phyloP scores from a whole-genome alignment of 2,113 vertebrate species.

The Pantherophis guttatus region DNA sequence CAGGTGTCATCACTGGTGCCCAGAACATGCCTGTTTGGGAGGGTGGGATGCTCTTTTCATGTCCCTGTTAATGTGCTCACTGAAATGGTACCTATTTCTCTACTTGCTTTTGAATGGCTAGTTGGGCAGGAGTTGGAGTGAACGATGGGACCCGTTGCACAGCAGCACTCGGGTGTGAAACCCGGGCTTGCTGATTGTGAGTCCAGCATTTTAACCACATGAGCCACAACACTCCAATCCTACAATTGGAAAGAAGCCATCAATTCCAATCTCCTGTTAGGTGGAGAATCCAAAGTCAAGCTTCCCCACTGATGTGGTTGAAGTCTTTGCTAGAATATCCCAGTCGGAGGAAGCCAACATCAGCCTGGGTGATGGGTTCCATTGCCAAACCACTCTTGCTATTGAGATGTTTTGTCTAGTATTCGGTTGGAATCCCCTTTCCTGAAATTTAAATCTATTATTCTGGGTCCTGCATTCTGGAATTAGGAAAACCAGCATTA shows the following conservation, averaged over 20 bases:
- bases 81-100: too few species aligned
- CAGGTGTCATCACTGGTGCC: too few species aligned
- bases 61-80: too few species aligned
- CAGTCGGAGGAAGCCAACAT: background rate
- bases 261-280: background rate
- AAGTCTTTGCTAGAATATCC: background rate
- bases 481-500: background rate
- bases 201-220: too few species aligned
- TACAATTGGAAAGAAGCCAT: background rate
- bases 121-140: too few species aligned
- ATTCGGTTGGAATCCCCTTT: background rate
- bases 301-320: background rate
- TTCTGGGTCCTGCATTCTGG: background rate
- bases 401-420: background rate
- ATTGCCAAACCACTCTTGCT: background rate
- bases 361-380: background rate
- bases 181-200: too few species aligned
- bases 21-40: too few species aligned
- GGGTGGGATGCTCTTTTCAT: too few species aligned
- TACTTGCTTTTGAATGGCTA: too few species aligned
- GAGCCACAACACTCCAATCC: too few species aligned
- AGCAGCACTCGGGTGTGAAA: too few species aligned
- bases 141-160: too few species aligned
- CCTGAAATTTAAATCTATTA: background rate
- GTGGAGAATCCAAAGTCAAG: background rate